A percentile compares a stretch with the other conserved stretches of the same genome.
These are phyloP conservation scores for Hydrophis major DNA, from an alignment of 2,797 vertebrate genomes.

Conservation along the genomic window DNA sequence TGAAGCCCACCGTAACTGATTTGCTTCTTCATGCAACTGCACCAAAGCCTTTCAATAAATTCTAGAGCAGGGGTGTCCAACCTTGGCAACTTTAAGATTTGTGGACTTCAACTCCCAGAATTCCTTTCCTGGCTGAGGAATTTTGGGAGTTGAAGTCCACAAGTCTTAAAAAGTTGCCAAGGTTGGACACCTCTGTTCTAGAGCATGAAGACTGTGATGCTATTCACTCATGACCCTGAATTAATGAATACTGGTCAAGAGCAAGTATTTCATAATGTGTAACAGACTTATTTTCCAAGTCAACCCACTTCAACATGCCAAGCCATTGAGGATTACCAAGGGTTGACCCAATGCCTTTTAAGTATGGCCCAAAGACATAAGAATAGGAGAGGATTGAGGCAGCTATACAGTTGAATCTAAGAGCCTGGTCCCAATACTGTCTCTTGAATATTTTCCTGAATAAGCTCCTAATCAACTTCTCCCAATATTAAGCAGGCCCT, in stretches of 20 bases:
- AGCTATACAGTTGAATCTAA: no score
- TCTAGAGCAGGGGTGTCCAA: not conserved
- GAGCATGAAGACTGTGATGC: constrained; percentile 22
- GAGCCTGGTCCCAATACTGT: not conserved
- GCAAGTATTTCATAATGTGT: constrained; percentile 15
- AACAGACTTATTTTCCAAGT: not conserved
- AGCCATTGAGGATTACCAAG: not conserved
- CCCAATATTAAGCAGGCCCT: not conserved
- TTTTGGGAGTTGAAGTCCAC: no score
- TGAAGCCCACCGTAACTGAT: not conserved
- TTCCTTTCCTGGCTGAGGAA: no score
- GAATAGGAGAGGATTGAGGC: not conserved
- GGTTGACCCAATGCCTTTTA: not conserved
- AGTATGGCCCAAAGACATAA: not conserved
- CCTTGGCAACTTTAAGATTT: no score
- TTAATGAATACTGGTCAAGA: constrained; percentile 16
- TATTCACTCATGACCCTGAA: constrained; percentile 9
- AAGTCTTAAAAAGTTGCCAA: no score
- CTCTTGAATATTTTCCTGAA: no score
- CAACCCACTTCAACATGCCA: constrained; percentile 9
- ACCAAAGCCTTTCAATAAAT: not conserved
- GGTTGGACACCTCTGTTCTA: not conserved
- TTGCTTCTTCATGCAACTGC: not conserved
- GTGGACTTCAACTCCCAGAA: no score
- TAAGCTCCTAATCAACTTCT: not conserved